Evolutionary conservation across 2,888 invertebrate genomes (phyloP).

Genomic region (Venusia cambrica): DNA sequence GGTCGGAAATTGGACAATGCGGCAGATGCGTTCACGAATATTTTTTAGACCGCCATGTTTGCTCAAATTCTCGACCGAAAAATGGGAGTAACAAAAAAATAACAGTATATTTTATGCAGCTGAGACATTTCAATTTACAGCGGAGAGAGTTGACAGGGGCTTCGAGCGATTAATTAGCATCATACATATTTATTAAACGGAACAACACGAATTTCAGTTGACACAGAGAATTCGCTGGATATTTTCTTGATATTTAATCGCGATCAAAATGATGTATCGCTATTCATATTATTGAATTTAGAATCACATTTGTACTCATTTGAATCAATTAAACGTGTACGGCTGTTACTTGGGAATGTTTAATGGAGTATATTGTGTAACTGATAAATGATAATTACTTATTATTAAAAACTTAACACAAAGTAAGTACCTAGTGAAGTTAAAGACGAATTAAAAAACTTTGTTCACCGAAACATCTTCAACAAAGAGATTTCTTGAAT

Average conservation of each 20-base stretch:
- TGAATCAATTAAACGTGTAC: not conserved
- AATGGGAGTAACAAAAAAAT: slow-evolving; percentile 47
- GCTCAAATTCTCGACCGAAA: slow-evolving; percentile 64
- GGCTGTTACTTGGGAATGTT: slow-evolving; percentile 2
- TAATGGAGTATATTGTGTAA: too few relatives aligned
- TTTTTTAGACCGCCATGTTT: slow-evolving; percentile 69
- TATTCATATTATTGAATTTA: slow-evolving; percentile 18
- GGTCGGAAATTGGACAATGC: slow-evolving; percentile 74
- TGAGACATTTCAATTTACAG: slow-evolving; percentile 62
- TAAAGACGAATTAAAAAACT: too few relatives aligned
- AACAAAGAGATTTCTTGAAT: too few relatives aligned
- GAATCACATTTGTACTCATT: slow-evolving; percentile 14
- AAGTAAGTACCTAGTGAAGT: too few relatives aligned
- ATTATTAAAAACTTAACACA: too few relatives aligned
- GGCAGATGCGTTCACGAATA: slow-evolving; percentile 69
- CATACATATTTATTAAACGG: slow-evolving; percentile 25
- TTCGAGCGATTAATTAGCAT: slow-evolving; percentile 50
- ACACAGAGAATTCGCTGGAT: slow-evolving; percentile 23
- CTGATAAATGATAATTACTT: too few relatives aligned
- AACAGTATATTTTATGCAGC: slow-evolving; percentile 45
- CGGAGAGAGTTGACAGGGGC: slow-evolving; percentile 60
- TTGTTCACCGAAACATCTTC: too few relatives aligned
- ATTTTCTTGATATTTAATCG: slow-evolving; percentile 21
- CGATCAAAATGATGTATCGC: slow-evolving; percentile 25
- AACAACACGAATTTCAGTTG: slow-evolving; percentile 25